Evolutionary conservation across 2,888 invertebrate species (phyloP).

Genomic region (Acanthosepion pharaonis): DNA sequence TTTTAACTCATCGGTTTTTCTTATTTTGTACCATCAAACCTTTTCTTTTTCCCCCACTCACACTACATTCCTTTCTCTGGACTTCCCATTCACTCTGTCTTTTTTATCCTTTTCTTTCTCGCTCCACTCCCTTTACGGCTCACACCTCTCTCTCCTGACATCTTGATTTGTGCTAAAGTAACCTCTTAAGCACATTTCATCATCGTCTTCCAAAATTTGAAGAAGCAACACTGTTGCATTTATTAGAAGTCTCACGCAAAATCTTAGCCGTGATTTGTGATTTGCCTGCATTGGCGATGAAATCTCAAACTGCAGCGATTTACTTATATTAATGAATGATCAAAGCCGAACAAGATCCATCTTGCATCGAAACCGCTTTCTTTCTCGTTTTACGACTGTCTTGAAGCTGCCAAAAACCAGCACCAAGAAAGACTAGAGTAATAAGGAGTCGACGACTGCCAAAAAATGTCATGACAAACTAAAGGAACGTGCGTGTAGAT

Average conservation of each 20-base stretch:
- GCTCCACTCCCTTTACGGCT: too few species aligned
- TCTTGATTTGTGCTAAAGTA: too few species aligned
- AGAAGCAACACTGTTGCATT: too few species aligned
- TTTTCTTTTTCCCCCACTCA: too few species aligned
- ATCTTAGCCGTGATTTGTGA: background rate
- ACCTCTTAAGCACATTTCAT: too few species aligned
- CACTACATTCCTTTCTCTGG: too few species aligned
- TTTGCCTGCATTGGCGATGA: background rate
- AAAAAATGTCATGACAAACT: background rate
- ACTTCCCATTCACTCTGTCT: too few species aligned
- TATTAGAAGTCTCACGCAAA: background rate
- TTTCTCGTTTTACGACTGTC: background rate
- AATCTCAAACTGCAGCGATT: background rate
- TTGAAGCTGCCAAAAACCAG: background rate
- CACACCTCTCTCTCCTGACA: too few species aligned
- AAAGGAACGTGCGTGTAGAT: background rate
- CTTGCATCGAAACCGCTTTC: background rate
- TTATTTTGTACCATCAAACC: too few species aligned
- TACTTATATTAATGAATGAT: background rate
- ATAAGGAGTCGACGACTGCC: background rate
- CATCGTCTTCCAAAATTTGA: too few species aligned
- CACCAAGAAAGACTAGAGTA: background rate
- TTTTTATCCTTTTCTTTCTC: too few species aligned
- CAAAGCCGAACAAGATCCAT: background rate
- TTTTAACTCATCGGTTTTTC: too few species aligned